Base-by-base conservation (phyloP, 2,797 vertebrate species). In the Peromyscus melanophrys region DNA sequence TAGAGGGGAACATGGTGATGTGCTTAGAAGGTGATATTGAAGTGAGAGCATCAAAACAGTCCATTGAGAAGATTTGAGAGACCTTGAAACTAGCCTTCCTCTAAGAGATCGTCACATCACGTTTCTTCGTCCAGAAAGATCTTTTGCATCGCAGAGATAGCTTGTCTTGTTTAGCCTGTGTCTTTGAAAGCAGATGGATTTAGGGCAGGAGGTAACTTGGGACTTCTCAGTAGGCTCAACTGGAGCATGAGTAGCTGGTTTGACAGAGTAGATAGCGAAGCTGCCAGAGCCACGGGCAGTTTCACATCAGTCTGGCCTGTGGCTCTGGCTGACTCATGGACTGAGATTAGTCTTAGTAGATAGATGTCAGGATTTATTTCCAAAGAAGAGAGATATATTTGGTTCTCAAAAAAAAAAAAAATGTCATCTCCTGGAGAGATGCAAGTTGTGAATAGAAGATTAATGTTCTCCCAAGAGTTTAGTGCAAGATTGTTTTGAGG, bases 391-490 rank as follows among this genome's bases (percentile, higher is more conserved):
- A 52, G 75, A 85, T 89, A 13, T 80, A 34, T 95, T 96, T 87
- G 16, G 71, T 91, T 95, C 69, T 89, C 27, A 87, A 63, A 92
- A 97, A 85, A 55, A 52, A 55, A 55, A 55, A 55, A 92, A 93
- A 31, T 55, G 76, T 52, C 65, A 88, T 67, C 80, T 31, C 29
- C 65, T 59, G 31, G 65, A 69, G 82, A 61, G 88, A 81, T 67
- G 76, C 61, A 90, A 82, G 87, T 87, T 91, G 76, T 89, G 82
- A 95, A 34, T 77, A 31, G 21, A 52, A 93, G 81, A 83, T 93
- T 78, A 78, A 55, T 55, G 37, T 55, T 97, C 87, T 95, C 87
- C 75, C 61, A 65, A 85, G 95, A 83, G 52, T 97, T 96, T 87
- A 69, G 69, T 89, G 4, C 2, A 2, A 75, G n/a, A 34, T 77